phyloP scores from a whole-genome alignment of 1,140 invertebrate species.

The Saccostrea echinata region DNA sequence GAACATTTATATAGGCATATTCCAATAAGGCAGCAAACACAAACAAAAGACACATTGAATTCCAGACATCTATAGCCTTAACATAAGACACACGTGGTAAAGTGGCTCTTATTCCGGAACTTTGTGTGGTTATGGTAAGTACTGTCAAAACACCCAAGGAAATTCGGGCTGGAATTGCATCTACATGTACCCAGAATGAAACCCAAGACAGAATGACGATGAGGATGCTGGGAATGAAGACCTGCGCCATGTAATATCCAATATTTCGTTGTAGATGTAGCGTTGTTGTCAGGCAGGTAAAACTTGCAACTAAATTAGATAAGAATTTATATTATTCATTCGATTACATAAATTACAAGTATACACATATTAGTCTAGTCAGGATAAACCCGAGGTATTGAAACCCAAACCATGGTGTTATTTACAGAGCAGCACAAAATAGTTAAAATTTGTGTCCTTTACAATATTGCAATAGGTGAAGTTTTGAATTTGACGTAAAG shows the following conservation, averaged over 20 bases:
- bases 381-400: no score
- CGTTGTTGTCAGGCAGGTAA: constrained; percentile 48
- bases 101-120: constrained; percentile 65
- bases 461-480: no score
- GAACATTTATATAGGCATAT: constrained; percentile 87
- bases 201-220: constrained; percentile 98
- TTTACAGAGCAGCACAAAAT: no score
- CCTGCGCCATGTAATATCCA: constrained; percentile 95
- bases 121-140: constrained; percentile 73
- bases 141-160: constrained; percentile 81
- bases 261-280: constrained; percentile 88
- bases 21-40: constrained; percentile 91
- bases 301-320: neutral
- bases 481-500: no score
- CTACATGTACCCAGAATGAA: constrained; percentile 91
- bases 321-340: no score
- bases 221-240: constrained; percentile 95
- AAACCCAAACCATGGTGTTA: no score
- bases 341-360: no score
- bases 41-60: constrained; percentile 92
- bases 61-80: constrained; percentile 92
- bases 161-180: constrained; percentile 83
- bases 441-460: no score
- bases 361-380: no score
- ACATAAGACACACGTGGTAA: constrained; percentile 82